A percentile compares a stretch with the other conserved stretches of the same genome.
phyloP scores from a whole-genome alignment of 2,113 vertebrate species.

The Brachypteracias leptosomus region DNA sequence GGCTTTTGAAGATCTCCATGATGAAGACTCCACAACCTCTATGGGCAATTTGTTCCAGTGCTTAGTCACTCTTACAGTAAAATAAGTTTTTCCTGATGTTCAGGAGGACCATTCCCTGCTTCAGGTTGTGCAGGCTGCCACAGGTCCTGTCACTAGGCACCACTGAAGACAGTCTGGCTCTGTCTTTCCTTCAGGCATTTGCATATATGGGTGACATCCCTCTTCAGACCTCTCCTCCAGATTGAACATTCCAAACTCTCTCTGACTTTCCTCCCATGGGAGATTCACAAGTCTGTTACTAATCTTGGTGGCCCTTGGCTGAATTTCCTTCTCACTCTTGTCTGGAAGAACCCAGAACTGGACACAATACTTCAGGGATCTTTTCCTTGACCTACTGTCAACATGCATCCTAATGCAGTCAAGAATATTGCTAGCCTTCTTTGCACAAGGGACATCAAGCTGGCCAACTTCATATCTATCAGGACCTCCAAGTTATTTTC shows the following conservation, averaged over 20 bases:
- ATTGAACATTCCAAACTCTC: not conserved
- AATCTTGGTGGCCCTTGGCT: not conserved
- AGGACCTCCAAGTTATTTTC: not conserved
- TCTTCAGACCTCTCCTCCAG: not conserved
- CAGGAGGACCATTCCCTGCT: not conserved
- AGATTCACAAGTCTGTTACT: not conserved
- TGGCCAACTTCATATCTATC: not conserved
- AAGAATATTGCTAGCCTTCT: fast-evolving
- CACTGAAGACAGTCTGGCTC: not conserved
- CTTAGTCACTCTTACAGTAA: not conserved
- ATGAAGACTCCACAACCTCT: not conserved
- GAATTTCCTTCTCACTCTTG: not conserved
- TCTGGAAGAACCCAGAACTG: not conserved
- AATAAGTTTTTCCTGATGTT: not conserved
- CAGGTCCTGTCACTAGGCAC: not conserved
- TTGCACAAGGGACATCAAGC: not conserved
- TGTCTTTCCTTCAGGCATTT: not conserved
- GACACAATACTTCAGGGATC: not conserved
- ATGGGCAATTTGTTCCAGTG: not conserved
- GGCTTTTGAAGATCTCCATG: not conserved
- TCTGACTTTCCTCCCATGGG: not conserved
- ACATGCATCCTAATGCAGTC: not conserved
- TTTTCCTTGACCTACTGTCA: not conserved
- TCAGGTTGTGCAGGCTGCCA: not conserved
- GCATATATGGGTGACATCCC: not conserved